Percentiles rank a stretch among this genome's conserved stretches.
These are phyloP conservation scores for Pachypeltis micranthus DNA, from an alignment of 1,140 invertebrate species.

Conservation along the genomic window DNA sequence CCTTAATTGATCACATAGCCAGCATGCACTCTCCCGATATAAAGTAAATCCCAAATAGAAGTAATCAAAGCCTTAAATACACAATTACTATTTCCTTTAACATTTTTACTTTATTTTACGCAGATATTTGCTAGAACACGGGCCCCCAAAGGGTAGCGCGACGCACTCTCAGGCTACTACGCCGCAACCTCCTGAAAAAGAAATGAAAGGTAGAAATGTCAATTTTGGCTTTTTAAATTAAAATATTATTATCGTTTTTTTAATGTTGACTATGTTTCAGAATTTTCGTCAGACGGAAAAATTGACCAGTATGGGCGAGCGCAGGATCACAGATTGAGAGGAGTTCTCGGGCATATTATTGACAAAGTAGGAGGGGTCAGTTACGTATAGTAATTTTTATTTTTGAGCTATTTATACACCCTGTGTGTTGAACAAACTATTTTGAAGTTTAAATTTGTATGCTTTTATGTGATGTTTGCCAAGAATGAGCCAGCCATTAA, in stretches of 20 bases:
- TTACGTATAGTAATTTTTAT: too few species aligned
- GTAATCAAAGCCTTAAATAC: too few species aligned
- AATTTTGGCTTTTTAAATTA: too few species aligned
- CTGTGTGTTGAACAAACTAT: too few species aligned
- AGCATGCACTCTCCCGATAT: conserved; percentile 28
- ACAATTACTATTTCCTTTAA: not conserved
- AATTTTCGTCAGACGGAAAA: not conserved
- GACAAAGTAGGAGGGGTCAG: conserved; percentile 35
- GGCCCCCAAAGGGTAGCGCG: conserved; percentile 19
- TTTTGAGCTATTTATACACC: too few species aligned
- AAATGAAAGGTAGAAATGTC: conserved; percentile 2
- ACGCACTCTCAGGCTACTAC: conserved; percentile 1
- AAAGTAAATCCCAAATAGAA: too few species aligned
- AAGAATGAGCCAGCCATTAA: too few species aligned
- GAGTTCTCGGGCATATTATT: conserved; percentile 42
- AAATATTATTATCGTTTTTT: conserved; percentile 1
- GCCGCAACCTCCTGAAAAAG: conserved; percentile 11
- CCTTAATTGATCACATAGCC: conserved; percentile 44
- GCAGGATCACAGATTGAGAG: conserved; percentile 28
- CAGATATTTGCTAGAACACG: conserved; percentile 23
- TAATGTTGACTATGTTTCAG: not conserved
- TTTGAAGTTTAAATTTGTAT: too few species aligned
- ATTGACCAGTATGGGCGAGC: conserved; percentile 16
- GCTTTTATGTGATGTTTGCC: too few species aligned
- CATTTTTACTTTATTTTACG: not conserved